Evolutionary conservation across 2,797 vertebrate genomes (phyloP), one percentile per base, ranked within the genome.

Genomic region (Sphenopsis melanotis): DNA sequence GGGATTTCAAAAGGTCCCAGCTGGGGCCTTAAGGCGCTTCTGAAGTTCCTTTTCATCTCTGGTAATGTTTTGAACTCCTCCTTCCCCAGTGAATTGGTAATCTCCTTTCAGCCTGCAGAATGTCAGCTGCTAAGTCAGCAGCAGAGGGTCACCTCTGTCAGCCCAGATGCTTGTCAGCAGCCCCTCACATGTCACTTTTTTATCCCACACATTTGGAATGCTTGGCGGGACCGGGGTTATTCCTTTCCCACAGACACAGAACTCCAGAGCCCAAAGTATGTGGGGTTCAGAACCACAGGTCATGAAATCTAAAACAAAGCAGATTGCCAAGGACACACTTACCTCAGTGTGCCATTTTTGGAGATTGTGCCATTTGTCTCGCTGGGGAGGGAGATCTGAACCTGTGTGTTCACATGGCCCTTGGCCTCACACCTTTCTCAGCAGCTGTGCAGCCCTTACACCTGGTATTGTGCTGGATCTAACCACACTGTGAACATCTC

Each of bases 91-190:
- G 22, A 83, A 81, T 42, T 42, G 46, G 30, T 32, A 70, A 72
- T 16, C 57, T 94, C 83, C 59, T 93, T 77, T 81, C 64, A 71
- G 74, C 57, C 95, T 81, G 85, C 39, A 71, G 68, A 68, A 87
- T 75, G 82, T 93, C 59, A 13, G 12, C 69, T 22, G 24, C 55
- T 83, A 91, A 91, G 52, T 93, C 82, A 83, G 53, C 80, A 94
- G 42, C 63, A 55, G 30, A 57, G 56, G 17, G 71, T 71, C 70
- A 52, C 44, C 70, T 84, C 88, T 92, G 60, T 46, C 82, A 68
- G 57, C 57, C 61, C 65, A 42, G 68, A 69, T 65, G 26, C 90
- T 91, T 97, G 89, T 96, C 94, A 92, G 66, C 86, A 87, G 59
- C 69, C 65, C 57, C 49, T 96, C 95, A 89, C 52, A 61, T 23